These are phyloP conservation scores for Melitaea cinxia DNA, from an alignment of 1,140 invertebrate species.

Conservation along the genomic window DNA sequence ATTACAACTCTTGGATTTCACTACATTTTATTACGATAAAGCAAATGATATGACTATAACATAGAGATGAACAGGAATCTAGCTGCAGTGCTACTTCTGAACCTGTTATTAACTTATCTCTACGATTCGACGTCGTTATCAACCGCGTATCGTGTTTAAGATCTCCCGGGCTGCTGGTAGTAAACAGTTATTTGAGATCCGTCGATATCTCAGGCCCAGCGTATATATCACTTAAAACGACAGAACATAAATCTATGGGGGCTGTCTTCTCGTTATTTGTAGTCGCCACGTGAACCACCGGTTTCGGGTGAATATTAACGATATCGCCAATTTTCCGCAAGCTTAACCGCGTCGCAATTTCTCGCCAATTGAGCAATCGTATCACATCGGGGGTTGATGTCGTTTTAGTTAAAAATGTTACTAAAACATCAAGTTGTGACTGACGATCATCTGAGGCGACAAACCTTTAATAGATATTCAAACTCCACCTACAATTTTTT, in stretches of 20 bases:
- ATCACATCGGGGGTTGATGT: slow-evolving; percentile 61
- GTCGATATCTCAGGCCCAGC: slow-evolving; percentile 58
- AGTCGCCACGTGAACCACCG: slow-evolving; percentile 76
- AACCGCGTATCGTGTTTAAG: slow-evolving; percentile 20
- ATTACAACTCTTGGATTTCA: too few relatives aligned
- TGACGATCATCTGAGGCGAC: slow-evolving; percentile 10
- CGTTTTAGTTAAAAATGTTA: slow-evolving; percentile 37
- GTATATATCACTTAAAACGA: slow-evolving; percentile 79
- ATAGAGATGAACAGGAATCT: too few relatives aligned
- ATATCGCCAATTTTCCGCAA: slow-evolving; percentile 80
- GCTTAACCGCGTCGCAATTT: slow-evolving; percentile 80
- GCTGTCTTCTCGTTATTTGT: slow-evolving; percentile 77
- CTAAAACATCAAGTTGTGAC: slow-evolving; percentile 32
- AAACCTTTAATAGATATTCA: neutral
- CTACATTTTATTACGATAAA: too few relatives aligned
- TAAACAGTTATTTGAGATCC: slow-evolving; percentile 51
- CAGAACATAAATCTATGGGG: slow-evolving; percentile 78
- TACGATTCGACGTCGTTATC: slow-evolving; percentile 5
- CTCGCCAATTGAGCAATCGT: slow-evolving; percentile 79
- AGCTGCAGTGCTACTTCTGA: neutral
- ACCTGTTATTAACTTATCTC: slow-evolving; percentile 2
- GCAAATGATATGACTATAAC: too few relatives aligned
- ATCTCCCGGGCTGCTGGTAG: slow-evolving; percentile 18
- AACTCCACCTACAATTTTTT: too few relatives aligned
- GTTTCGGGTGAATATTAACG: slow-evolving; percentile 82